Base-by-base conservation (phyloP, 2,888 invertebrate genomes). In the Andrena flavipes region DNA sequence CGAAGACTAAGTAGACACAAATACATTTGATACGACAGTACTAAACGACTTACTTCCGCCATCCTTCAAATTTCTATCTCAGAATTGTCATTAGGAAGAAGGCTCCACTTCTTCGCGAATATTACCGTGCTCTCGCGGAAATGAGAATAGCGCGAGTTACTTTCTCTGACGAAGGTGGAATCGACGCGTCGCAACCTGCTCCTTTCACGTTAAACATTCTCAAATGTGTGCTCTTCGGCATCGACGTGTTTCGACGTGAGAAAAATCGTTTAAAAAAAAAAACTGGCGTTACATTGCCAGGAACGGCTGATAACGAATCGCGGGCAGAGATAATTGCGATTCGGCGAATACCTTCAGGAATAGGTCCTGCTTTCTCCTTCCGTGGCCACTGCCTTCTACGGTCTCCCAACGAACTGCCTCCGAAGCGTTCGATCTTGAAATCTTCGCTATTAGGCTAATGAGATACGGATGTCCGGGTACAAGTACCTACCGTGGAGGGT, bases 101-200 rank as follows among this genome's bases (percentile, higher is more conserved):
- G 42, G 13, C 42, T 13, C 42, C 42, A 42, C 42, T 42, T 42
- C 42, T 42, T 16, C 42, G 1, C 42, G 42, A 42, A 42, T 42
- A 42, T 42, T 51, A 7, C 51, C 20, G n/a, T 8, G 20, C 20
- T 51, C 20, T 2, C 20, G 20, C 51, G 51, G 51, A 51, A 74
- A 70, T 68, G 62, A 74, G 71, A 68, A 56, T 78, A 72, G 65
- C 42, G 42, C 72, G 65, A 78, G 60, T 71, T 71, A 85, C 85
- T 85, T 80, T 85, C 85, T 80, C 80, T 83, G 71, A 78, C 73
- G 76, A 74, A 71, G 54, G 20, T 56, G 10, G 10, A 56, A 56
- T 56, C 54, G 20, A 2, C 54, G 23, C 16, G 42, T 5, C 42
- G 42, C 42, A 42, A 42, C 20, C 20, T 20, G 7, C 20, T 51